Evolutionary conservation across 1,140 invertebrate species (phyloP).

Genomic region (Oryzaephilus surinamensis): DNA sequence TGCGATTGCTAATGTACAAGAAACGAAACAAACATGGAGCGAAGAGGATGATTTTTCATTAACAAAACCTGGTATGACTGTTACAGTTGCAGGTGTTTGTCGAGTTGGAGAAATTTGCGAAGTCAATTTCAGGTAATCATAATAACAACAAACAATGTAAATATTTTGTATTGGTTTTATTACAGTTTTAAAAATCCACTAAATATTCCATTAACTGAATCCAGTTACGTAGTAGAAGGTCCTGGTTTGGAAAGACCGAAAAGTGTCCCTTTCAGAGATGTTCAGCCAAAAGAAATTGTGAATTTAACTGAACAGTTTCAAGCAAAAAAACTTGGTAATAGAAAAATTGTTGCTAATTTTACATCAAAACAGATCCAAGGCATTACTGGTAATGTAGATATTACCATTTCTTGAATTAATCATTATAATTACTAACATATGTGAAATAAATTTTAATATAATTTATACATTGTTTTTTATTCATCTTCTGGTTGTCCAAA

Average conservation of each 20-base stretch:
- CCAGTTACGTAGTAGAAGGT: constrained; percentile 55
- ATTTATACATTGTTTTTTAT: too few relatives aligned
- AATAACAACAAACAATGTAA: too few relatives aligned
- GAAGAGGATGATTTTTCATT: constrained; percentile 60
- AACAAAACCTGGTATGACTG: constrained; percentile 48
- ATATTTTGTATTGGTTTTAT: constrained; percentile 1
- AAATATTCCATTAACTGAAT: constrained; percentile 46
- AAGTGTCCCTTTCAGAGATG: constrained; percentile 44
- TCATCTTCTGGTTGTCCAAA: too few relatives aligned
- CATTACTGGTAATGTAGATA: constrained; percentile 42
- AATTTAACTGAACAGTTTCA: constrained; percentile 45
- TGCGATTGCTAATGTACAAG: constrained; percentile 53
- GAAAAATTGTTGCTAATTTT: constrained; percentile 50
- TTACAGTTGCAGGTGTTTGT: constrained; percentile 35
- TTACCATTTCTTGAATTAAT: too few relatives aligned
- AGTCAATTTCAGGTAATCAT: constrained; percentile 38
- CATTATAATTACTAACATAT: too few relatives aligned
- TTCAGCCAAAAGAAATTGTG: constrained; percentile 46
- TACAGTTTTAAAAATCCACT: constrained; percentile 60
- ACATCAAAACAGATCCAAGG: constrained; percentile 51
- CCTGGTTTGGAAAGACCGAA: constrained; percentile 51
- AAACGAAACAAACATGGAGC: constrained; percentile 57
- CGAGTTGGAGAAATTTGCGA: constrained; percentile 23
- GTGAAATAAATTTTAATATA: too few relatives aligned
- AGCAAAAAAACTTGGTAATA: constrained; percentile 42